Percentiles rank a stretch among this genome's conserved stretches.
These are phyloP conservation scores for Cebidichthys violaceus DNA, from an alignment of 2,113 vertebrate species.

Conservation along the genomic window DNA sequence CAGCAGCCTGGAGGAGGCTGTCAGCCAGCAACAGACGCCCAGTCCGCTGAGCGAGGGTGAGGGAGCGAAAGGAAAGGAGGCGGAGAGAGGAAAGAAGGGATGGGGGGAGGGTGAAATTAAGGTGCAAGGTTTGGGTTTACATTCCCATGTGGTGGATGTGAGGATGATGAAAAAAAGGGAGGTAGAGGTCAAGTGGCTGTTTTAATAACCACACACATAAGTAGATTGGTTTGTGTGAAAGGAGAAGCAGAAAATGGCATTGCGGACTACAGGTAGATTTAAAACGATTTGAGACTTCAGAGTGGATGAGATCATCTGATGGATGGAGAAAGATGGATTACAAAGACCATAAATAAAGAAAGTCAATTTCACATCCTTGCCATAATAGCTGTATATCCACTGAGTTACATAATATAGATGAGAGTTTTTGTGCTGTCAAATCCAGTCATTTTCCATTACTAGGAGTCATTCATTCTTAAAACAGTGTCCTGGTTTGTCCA, in stretches of 20 bases:
- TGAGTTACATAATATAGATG: not conserved
- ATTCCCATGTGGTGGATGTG: slow-evolving; percentile 5
- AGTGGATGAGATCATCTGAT: slow-evolving; percentile 35
- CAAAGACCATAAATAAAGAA: not conserved
- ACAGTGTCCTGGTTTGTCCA: not conserved
- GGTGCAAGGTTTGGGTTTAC: slow-evolving; percentile 3
- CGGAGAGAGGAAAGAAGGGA: not conserved
- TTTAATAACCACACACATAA: slow-evolving; percentile 9
- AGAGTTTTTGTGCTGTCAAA: not conserved
- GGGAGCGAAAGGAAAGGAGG: slow-evolving; percentile 13
- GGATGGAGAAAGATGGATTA: slow-evolving; percentile 8
- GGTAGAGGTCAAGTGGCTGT: slow-evolving; percentile 11
- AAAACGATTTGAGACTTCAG: slow-evolving; percentile 8
- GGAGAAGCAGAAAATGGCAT: not conserved
- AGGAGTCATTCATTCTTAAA: not conserved
- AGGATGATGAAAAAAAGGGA: slow-evolving; percentile 20
- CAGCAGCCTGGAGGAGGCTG: slow-evolving; percentile 83
- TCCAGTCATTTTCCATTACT: not conserved
- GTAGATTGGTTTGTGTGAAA: slow-evolving; percentile 12
- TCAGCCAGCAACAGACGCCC: slow-evolving; percentile 79
- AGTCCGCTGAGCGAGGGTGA: slow-evolving; percentile 78
- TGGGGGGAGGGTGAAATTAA: slow-evolving; percentile 45
- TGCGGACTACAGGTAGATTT: slow-evolving; percentile 9
- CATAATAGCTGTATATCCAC: not conserved
- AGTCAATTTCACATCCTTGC: not conserved